A percentile compares a stretch with the other conserved stretches of the same genome.
phyloP scores from a whole-genome alignment of 2,888 invertebrate species.

The Hyles lineata region DNA sequence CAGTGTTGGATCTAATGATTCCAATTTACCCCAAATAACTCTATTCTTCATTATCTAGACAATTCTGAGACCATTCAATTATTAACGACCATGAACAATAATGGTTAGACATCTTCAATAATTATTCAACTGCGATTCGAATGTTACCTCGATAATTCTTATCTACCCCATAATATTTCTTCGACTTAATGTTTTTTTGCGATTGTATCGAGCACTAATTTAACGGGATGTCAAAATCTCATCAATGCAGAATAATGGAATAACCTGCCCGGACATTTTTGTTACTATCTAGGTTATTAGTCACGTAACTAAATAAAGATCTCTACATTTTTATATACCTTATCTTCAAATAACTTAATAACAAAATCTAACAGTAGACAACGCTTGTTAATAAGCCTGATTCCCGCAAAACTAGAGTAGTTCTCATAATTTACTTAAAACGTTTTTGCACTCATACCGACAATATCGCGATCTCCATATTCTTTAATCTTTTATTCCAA shows the following conservation, averaged over 20 bases:
- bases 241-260: not conserved
- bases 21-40: not conserved
- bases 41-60: not conserved
- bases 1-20: not conserved
- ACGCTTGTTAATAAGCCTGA: not conserved
- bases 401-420: not conserved
- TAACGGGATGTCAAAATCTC: not conserved
- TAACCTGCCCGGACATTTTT: no score
- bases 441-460: conserved; percentile 14
- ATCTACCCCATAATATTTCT: conserved; percentile 14
- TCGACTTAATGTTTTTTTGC: not conserved
- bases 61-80: conserved; percentile 4
- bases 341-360: not conserved
- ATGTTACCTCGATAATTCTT: conserved; percentile 4
- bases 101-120: conserved; percentile 8
- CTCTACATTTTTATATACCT: no score
- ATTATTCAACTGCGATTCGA: not conserved
- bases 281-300: no score
- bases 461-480: conserved; percentile 15
- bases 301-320: no score
- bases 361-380: not conserved
- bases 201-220: no score
- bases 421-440: not conserved
- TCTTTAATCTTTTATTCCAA: conserved; percentile 21
- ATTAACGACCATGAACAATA: conserved; percentile 13